Evolutionary conservation across 2,888 invertebrate species (phyloP).

Genomic region (Pammene fasciana): DNA sequence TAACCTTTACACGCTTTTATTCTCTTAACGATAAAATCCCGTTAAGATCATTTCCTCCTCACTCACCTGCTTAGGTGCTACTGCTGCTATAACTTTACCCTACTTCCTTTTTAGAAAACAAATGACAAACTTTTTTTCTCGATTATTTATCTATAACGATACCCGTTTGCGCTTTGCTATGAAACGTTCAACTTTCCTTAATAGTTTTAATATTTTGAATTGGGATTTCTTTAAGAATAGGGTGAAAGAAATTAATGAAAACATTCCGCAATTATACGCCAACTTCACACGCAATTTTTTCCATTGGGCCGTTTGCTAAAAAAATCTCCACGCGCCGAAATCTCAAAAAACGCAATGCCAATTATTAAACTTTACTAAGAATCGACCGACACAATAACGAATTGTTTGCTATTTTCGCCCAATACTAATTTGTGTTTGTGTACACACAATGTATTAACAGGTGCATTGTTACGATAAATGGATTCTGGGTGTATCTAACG

Average conservation of each 20-base stretch:
- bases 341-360: constrained; percentile 44
- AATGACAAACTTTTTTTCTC: too few species aligned
- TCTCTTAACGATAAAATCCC: too few species aligned
- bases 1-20: too few species aligned
- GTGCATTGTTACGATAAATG: constrained; percentile 33
- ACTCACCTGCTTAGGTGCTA: too few species aligned
- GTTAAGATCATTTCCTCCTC: too few species aligned
- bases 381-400: constrained; percentile 44
- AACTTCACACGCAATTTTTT: too few species aligned
- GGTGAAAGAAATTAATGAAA: too few species aligned
- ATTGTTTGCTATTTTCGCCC: constrained; percentile 42
- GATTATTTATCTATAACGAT: too few species aligned
- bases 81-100: too few species aligned
- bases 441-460: constrained; percentile 26
- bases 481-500: constrained; percentile 23
- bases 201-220: neutral
- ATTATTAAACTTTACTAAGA: constrained; percentile 45
- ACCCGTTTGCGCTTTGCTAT: neutral
- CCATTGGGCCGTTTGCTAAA: neutral
- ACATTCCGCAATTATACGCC: too few species aligned
- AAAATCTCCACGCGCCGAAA: constrained; percentile 37
- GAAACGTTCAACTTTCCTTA: neutral
- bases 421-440: constrained; percentile 36
- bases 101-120: neutral
- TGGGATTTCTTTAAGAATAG: too few species aligned